Conservation (phyloP, 1,140 invertebrate genomes). For the Agrilus planipennis region DNA sequence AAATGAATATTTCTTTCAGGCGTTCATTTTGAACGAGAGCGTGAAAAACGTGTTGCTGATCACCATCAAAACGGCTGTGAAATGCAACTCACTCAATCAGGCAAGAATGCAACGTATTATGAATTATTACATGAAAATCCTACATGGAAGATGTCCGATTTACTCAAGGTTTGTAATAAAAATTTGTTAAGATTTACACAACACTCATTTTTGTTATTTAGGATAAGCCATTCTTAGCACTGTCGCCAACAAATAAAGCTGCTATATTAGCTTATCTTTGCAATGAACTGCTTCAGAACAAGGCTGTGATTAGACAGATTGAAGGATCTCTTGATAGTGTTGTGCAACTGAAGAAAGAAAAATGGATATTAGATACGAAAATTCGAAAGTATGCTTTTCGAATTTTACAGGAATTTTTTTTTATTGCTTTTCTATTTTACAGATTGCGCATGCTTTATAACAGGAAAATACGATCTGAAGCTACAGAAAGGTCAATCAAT, state of each 20-base stretch:
- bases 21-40: constrained; percentile 60
- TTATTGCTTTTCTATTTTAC: constrained; percentile 9
- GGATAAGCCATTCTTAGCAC: constrained; percentile 71
- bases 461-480: constrained; percentile 61
- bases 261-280: constrained; percentile 82
- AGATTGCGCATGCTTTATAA: constrained; percentile 61
- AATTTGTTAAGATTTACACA: too few species aligned
- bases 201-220: too few species aligned
- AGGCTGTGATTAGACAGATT: constrained; percentile 70
- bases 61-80: constrained; percentile 62
- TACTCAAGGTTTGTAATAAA: constrained; percentile 33
- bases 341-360: constrained; percentile 62
- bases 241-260: constrained; percentile 77
- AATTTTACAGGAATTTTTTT: constrained; percentile 6
- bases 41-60: constrained; percentile 63
- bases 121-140: constrained; percentile 60
- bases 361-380: constrained; percentile 76
- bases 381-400: constrained; percentile 62
- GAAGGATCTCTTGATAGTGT: constrained; percentile 64
- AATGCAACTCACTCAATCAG: constrained; percentile 42
- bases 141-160: constrained; percentile 60
- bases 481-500: constrained; percentile 43
- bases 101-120: constrained; percentile 67
- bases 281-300: constrained; percentile 88
- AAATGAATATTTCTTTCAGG: constrained; percentile 30